These are phyloP conservation scores for Clostera curtula DNA, from an alignment of 2,888 invertebrate species.

Conservation along the genomic window DNA sequence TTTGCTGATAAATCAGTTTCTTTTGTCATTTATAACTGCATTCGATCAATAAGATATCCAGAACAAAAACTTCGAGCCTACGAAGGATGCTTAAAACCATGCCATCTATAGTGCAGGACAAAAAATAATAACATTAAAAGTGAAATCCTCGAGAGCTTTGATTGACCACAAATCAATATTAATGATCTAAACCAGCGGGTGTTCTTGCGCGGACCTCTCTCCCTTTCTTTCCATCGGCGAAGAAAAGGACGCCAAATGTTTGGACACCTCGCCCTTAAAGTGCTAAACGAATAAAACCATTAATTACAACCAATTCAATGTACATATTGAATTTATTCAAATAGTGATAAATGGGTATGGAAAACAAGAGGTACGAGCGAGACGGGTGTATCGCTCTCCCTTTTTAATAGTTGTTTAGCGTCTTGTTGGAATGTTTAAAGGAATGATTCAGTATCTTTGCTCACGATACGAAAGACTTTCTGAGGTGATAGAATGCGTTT, in stretches of 20 bases:
- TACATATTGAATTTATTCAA: constrained; percentile 76
- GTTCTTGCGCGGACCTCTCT: constrained; percentile 43
- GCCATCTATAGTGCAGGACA: constrained; percentile 26
- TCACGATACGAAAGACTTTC: constrained; percentile 27
- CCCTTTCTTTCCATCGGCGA: constrained; percentile 27
- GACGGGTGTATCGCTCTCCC: constrained; percentile 17
- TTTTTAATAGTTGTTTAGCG: constrained; percentile 21
- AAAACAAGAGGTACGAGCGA: constrained; percentile 62
- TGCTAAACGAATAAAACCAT: constrained; percentile 75
- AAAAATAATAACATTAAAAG: constrained; percentile 69
- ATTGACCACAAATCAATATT: constrained; percentile 77
- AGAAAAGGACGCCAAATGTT: constrained; percentile 49
- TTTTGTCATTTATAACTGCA: no score
- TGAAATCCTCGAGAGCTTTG: constrained; percentile 70
- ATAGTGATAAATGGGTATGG: constrained; percentile 68
- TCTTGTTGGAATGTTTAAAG: constrained; percentile 35
- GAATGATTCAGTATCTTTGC: constrained; percentile 41
- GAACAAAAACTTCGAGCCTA: no score
- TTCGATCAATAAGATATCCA: no score
- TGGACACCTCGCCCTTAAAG: constrained; percentile 73
- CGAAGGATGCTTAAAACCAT: constrained; percentile 31
- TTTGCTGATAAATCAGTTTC: no score
- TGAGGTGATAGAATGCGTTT: constrained; percentile 19
- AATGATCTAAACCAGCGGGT: constrained; percentile 71
- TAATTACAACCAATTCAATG: constrained; percentile 74